These are phyloP conservation scores for Craterocephalus amniculus DNA, from an alignment of 2,797 vertebrate genomes.

Conservation along the genomic window DNA sequence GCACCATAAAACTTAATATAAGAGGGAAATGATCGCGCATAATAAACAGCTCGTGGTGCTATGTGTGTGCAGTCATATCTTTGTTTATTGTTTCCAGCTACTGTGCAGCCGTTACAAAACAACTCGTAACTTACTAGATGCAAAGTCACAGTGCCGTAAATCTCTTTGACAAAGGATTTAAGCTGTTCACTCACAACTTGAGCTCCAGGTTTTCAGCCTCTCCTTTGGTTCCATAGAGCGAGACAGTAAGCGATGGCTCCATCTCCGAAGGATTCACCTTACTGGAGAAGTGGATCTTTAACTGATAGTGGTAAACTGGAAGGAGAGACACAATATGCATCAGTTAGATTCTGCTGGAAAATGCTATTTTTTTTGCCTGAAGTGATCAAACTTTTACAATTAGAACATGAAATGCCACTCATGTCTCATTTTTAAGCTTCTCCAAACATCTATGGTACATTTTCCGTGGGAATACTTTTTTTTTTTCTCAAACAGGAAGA, in stretches of 20 bases:
- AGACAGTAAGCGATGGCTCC: conserved; percentile 77
- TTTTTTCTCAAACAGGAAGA: neutral
- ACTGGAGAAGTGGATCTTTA: conserved; percentile 84
- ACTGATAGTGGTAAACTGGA: conserved; percentile 85
- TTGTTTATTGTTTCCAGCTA: conserved; percentile 15
- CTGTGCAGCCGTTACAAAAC: conserved; percentile 32
- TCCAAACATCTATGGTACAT: neutral
- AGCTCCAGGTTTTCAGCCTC: conserved; percentile 79
- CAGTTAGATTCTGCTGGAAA: no score
- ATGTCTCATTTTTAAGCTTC: conserved; percentile 1
- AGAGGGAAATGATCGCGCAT: neutral
- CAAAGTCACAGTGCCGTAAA: conserved; percentile 19
- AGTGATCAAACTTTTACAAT: neutral
- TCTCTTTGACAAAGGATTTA: conserved; percentile 6
- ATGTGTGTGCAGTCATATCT: conserved; percentile 17
- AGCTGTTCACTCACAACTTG: conserved; percentile 74
- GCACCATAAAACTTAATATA: conserved; percentile 24
- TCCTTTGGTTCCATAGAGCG: conserved; percentile 78
- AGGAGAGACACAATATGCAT: neutral
- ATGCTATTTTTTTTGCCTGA: no score
- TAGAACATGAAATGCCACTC: neutral
- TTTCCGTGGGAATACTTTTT: neutral
- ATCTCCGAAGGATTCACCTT: conserved; percentile 67
- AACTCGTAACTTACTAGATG: conserved; percentile 3
- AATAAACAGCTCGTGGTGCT: neutral